Evolutionary conservation across 2,113 vertebrate species (phyloP).

Genomic region (Sinocyclocheilus grahami): DNA sequence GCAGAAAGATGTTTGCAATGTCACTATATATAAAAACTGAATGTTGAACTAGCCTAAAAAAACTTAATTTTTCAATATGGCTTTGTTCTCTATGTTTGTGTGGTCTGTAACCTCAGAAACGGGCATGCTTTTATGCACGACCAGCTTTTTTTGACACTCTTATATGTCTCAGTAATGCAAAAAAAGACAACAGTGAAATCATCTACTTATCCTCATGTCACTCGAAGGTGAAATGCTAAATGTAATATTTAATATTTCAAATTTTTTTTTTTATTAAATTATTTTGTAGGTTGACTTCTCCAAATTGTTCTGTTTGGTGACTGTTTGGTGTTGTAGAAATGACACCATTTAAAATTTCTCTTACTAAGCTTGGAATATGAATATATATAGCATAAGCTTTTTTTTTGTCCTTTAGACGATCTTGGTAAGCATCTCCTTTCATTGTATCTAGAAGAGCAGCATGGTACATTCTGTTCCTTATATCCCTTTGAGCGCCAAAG

Average conservation of each 20-base stretch:
- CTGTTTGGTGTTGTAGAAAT: not conserved
- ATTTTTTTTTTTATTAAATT: too few species aligned
- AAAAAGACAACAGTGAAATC: not conserved
- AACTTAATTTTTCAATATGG: not conserved
- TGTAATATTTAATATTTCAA: not conserved
- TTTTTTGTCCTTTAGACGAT: too few species aligned
- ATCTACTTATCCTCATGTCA: not conserved
- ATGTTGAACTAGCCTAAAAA: not conserved
- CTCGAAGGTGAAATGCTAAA: not conserved
- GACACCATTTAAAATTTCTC: not conserved
- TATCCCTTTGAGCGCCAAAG: not conserved
- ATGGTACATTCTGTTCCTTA: not conserved
- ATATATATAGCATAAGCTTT: not conserved
- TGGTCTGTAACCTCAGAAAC: not conserved
- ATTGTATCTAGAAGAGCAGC: not conserved
- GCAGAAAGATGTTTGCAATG: not conserved
- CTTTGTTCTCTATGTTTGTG: not conserved
- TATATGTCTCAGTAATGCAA: not conserved
- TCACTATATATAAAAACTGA: not conserved
- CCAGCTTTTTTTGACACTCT: not conserved
- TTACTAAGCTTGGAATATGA: not conserved
- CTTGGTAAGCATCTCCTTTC: not conserved
- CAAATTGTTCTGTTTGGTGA: not conserved
- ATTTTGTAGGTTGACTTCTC: too few species aligned
- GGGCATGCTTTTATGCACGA: not conserved